Evolutionary conservation across 2,888 invertebrate genomes (phyloP).

Genomic region (Sinodicranocentrus sp.): DNA sequence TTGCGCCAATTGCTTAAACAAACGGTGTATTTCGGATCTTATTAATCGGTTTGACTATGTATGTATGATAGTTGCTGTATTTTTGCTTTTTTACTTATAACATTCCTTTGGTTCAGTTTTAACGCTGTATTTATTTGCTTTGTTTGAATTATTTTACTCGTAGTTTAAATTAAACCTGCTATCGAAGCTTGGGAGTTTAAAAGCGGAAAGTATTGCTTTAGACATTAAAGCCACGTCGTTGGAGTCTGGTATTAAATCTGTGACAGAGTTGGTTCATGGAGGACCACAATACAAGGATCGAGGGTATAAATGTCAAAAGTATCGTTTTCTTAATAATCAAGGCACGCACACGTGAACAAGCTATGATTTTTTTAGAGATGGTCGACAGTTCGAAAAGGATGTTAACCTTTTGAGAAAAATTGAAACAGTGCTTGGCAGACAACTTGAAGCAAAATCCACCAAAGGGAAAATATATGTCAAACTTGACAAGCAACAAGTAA

Average conservation of each 20-base stretch:
- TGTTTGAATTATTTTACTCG: conserved; percentile 18
- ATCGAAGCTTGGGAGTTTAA: conserved; percentile 31
- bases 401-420: conserved; percentile 3
- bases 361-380: no score
- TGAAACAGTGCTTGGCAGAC: conserved; percentile 9
- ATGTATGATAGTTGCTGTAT: conserved; percentile 11
- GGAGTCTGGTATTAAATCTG: background rate
- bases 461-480: background rate
- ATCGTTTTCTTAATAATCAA: no score
- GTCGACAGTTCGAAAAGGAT: conserved; percentile 4
- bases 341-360: background rate
- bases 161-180: conserved; percentile 39
- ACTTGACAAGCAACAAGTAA: conserved; percentile 42
- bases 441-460: background rate
- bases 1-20: conserved; percentile 31
- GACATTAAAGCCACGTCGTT: conserved; percentile 22
- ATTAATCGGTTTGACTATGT: conserved; percentile 36
- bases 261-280: background rate
- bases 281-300: no score
- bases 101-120: background rate
- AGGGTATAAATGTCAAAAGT: no score
- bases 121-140: background rate
- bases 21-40: conserved; percentile 25
- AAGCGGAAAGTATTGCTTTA: conserved; percentile 14
- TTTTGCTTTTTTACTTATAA: background rate